phyloP scores from a whole-genome alignment of 1,140 invertebrate genomes.

The Drosophila nebulosa region DNA sequence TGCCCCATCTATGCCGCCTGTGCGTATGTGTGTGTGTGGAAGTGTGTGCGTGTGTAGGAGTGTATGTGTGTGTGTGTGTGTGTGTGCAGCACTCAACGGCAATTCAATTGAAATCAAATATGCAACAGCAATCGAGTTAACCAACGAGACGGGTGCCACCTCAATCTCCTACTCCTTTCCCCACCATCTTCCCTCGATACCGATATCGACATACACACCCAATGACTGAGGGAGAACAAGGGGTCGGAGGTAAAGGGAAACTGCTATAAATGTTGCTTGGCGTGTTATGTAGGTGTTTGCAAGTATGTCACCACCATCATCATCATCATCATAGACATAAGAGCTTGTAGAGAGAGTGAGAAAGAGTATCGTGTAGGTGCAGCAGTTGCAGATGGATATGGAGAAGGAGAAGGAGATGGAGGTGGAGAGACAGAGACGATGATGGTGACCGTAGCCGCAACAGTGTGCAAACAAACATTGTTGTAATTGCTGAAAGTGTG shows the following conservation, averaged over 20 bases:
- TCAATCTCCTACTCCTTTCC: neutral
- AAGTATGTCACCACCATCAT: constrained; percentile 36
- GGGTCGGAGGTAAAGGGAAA: neutral
- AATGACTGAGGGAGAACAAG: neutral
- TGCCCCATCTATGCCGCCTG: constrained; percentile 16
- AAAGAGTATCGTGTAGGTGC: neutral
- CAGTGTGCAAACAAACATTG: constrained; percentile 68
- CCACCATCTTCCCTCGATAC: neutral
- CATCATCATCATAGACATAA: neutral
- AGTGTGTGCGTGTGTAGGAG: neutral
- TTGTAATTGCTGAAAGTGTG: constrained; percentile 72
- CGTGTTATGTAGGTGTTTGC: constrained; percentile 58
- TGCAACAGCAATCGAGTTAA: constrained; percentile 76
- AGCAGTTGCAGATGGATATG: neutral
- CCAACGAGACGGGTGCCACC: constrained; percentile 44
- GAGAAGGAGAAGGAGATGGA: too few species aligned
- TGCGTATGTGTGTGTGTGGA: constrained; percentile 6
- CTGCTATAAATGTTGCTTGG: constrained; percentile 63
- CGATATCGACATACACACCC: neutral
- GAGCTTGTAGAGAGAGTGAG: neutral
- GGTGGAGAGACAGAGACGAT: neutral
- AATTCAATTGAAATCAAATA: constrained; percentile 79
- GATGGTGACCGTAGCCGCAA: constrained; percentile 29
- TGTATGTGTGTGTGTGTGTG: constrained; percentile 14
- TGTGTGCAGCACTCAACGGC: constrained; percentile 68